phyloP scores from a whole-genome alignment of 2,888 invertebrate genomes.

The Ormyrus nitidulus region DNA sequence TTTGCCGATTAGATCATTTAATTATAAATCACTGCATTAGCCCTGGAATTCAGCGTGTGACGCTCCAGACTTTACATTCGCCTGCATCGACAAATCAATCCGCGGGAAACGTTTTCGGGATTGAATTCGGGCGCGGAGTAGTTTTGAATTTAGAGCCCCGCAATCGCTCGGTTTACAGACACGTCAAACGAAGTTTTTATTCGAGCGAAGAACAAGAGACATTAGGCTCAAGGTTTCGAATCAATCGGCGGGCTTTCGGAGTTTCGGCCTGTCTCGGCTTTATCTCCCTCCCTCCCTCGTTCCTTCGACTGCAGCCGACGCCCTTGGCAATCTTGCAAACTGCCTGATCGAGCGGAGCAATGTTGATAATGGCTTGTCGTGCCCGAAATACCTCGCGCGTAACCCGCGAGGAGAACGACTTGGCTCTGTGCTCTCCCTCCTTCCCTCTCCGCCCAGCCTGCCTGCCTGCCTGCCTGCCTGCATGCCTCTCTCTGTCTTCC shows the following conservation, averaged over 20 bases:
- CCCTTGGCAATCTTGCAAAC: slow-evolving; percentile 48
- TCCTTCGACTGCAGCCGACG: slow-evolving; percentile 43
- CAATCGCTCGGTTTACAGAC: too few species aligned
- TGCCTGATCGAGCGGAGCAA: slow-evolving; percentile 48
- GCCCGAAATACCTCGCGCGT: slow-evolving; percentile 44
- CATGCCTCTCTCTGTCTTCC: slow-evolving; percentile 5
- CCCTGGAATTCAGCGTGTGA: too few species aligned
- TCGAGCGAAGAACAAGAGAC: neutral
- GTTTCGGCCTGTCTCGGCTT: slow-evolving; percentile 1
- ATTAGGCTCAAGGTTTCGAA: neutral
- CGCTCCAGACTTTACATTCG: too few species aligned
- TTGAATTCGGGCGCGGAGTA: too few species aligned
- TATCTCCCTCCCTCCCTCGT: neutral
- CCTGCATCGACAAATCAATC: too few species aligned
- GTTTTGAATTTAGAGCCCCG: too few species aligned
- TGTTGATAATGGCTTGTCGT: slow-evolving; percentile 52
- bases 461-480: slow-evolving; percentile 4
- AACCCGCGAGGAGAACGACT: neutral
- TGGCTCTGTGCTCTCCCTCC: neutral
- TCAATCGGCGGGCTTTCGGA: slow-evolving; percentile 30
- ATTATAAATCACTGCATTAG: too few species aligned
- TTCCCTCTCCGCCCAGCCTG: neutral
- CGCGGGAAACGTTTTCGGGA: too few species aligned
- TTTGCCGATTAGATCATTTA: too few species aligned
- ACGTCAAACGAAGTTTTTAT: too few species aligned